Conservation (phyloP, 1,140 invertebrate species). For the Pseudomyrmex pallidus region DNA sequence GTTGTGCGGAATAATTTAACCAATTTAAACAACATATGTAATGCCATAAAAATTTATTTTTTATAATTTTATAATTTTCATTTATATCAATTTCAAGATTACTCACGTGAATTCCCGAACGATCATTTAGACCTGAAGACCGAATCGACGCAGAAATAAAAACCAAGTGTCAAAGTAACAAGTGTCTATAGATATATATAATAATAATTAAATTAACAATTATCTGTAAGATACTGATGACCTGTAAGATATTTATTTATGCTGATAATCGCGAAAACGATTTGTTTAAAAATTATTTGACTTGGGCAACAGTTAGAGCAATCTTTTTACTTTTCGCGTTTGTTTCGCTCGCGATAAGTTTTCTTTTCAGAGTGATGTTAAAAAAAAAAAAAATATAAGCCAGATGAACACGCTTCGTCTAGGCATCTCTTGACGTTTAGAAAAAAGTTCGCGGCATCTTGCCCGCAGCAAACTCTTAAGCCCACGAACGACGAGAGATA, state of each 20-base stretch:
- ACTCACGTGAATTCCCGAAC: not conserved
- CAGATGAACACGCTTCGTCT: constrained; percentile 15
- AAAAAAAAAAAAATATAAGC: not conserved
- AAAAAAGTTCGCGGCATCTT: constrained; percentile 18
- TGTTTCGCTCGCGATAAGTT: constrained; percentile 15
- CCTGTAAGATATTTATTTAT: not conserved
- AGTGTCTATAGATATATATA: too few relatives aligned
- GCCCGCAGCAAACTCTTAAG: constrained; percentile 33
- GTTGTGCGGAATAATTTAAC: constrained; percentile 19
- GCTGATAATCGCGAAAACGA: not conserved
- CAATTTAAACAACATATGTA: constrained; percentile 16
- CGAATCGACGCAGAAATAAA: not conserved
- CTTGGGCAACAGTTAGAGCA: not conserved
- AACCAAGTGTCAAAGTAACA: not conserved
- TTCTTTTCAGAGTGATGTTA: not conserved
- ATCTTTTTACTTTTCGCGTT: not conserved
- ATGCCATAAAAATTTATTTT: constrained; percentile 5
- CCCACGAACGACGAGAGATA: constrained; percentile 63
- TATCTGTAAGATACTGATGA: not conserved
- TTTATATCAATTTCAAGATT: not conserved
- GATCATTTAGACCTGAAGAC: too few relatives aligned
- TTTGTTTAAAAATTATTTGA: not conserved
- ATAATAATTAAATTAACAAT: too few relatives aligned
- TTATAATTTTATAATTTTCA: too few relatives aligned
- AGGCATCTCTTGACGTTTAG: constrained; percentile 5